phyloP scores from a whole-genome alignment of 2,888 invertebrate genomes.

The Empis stercorea region DNA sequence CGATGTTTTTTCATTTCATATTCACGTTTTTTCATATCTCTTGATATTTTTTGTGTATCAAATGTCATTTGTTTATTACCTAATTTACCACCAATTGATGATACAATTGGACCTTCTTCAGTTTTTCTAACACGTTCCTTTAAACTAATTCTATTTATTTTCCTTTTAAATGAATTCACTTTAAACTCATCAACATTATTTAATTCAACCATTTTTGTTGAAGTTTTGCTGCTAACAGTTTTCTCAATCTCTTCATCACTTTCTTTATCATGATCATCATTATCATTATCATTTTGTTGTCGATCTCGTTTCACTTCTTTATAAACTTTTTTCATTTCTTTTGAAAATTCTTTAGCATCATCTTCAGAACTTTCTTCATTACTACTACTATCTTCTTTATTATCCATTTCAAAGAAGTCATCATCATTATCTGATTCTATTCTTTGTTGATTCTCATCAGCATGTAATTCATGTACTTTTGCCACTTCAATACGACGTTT shows the following conservation, averaged over 20 bases:
- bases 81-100: conserved; percentile 42
- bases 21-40: conserved; percentile 42
- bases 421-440: conserved; percentile 35
- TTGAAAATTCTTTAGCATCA: conserved; percentile 66
- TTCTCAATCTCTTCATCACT: conserved; percentile 24
- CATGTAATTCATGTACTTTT: conserved; percentile 39
- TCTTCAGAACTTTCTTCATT: conserved; percentile 49
- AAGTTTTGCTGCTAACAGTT: conserved; percentile 16
- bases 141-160: conserved; percentile 34
- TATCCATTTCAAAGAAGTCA: conserved; percentile 30
- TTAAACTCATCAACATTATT: conserved; percentile 49
- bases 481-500: conserved; percentile 43
- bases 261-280: conserved; percentile 26
- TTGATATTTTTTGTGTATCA: conserved; percentile 44
- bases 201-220: conserved; percentile 47
- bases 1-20: conserved; percentile 51
- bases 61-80: conserved; percentile 76
- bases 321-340: conserved; percentile 62
- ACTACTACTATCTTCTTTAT: conserved; percentile 32
- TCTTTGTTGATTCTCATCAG: conserved; percentile 26
- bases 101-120: conserved; percentile 37
- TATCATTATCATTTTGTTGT: conserved; percentile 25
- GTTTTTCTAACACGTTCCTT: conserved; percentile 54
- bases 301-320: conserved; percentile 35
- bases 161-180: conserved; percentile 30